Base-by-base conservation (phyloP, 2,797 vertebrate genomes). In the Anguilla anguilla region DNA sequence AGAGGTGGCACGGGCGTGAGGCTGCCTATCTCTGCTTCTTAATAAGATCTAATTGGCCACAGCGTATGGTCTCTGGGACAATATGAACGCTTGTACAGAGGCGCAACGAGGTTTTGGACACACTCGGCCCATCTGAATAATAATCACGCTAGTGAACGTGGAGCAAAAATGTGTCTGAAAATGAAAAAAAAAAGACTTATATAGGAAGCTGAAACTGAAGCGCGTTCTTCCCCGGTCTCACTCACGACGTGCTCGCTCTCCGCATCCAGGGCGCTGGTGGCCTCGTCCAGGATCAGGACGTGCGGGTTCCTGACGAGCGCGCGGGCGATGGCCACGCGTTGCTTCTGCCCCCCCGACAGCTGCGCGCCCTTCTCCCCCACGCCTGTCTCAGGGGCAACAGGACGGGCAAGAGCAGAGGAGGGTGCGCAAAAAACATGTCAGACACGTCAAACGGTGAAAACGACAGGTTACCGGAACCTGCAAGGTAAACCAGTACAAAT, bases 321-420 rank as follows among this genome's bases (percentile, higher is more conserved):
- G 88, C 98, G 96, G 5, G 98, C 98, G 53, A 99, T 97, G 39
- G 98, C 98, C 85, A 99, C 98, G 59, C 98, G 95, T 92, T 99
- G 98, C 92, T 99, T 99, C 95, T 99, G 98, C 1, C 98, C 98
- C 0, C 98, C 98, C 0, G 98, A 99, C 22, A 99, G 92, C 94
- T 99, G 98, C 28, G 98, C 93, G 15, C 98, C 98, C 91, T 98
- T 99, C 90, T 99, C 98, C 13, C 98, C 98, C 0, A 98, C 97
- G 92, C 93, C 98, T 98, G 89, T 88, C n/a, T 7, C 39, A 74
- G 6, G 17, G 61, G 64, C n/a, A 88, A 86, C 49, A 3, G 46
- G 0, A 87, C 51, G 35, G 74, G 86, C 0, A 59, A 39, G 51
- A 13, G 13, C 6, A 28, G 59, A 49, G 57, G 35, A 11, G 57